Evolutionary conservation across 2,888 invertebrate species (phyloP), one percentile per base, ranked within the genome.

Genomic region (Helleia helle): DNA sequence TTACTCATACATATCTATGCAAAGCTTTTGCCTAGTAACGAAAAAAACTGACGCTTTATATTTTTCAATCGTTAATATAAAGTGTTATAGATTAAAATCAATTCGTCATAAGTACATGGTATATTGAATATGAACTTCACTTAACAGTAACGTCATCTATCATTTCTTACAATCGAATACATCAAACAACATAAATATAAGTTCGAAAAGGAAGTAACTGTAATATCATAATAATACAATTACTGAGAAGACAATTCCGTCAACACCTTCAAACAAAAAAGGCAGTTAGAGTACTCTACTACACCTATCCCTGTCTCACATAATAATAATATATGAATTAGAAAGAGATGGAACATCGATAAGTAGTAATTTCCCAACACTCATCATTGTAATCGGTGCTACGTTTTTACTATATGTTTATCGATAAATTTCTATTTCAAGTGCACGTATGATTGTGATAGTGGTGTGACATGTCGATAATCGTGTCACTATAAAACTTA

Each of bases 351-450:
- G 40, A 42, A 59, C 41, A 52, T 56, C 60, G 63, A 50, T 44
- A 54, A 58, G 30, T 28, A 18, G 38, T 38, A 39, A 39, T 39
- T 39, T 39, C 25, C 22, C 31, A 39, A 39, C 39, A 58, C 56
- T 57, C 58, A 66, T 65, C 59, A 60, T 52, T 46, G 58, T 70
- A 67, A 71, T 70, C 66, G 63, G 57, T 64, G 52, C 47, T 58
- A 55, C 65, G 54, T 64, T 67, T 38, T 39, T 30, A 39, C 39
- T 26, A 31, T 31, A 39, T 34, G 34, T 34, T 30, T 31, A 39
- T 39, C 15, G 30, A 39, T 39, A 39, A 31, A 30, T 39, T 39
- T 39, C 39, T 39, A 39, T 39, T 39, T 39, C 25, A 39, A 24
- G 30, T 31, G 30, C 39, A 25, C 39, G 39, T 39, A 31, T 24